Conservation (phyloP, 2,888 invertebrate genomes). For the Spicauda simplicius region DNA sequence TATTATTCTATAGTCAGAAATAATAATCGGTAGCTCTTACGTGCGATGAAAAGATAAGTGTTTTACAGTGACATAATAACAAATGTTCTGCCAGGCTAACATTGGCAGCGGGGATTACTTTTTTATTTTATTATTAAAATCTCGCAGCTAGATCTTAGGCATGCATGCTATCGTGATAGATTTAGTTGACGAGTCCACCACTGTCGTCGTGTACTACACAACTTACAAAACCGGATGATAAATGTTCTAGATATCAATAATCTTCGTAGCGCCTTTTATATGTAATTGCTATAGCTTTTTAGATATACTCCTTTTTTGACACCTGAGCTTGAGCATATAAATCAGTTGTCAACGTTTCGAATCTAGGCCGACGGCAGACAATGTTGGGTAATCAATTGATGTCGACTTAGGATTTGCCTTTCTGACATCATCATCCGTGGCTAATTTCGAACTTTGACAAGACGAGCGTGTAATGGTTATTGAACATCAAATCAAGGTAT, state of each 20-base stretch:
- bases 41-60: conserved; percentile 35
- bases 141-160: conserved; percentile 21
- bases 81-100: conserved; percentile 32
- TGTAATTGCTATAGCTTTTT: conserved; percentile 69
- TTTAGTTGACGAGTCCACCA: conserved; percentile 55
- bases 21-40: conserved; percentile 37
- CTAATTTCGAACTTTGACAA: conserved; percentile 62
- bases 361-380: conserved; percentile 66
- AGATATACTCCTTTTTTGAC: conserved; percentile 68
- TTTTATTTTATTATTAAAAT: conserved; percentile 26
- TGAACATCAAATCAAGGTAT: background rate
- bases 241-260: conserved; percentile 64
- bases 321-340: conserved; percentile 72
- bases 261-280: conserved; percentile 63
- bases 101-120: conserved; percentile 35
- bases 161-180: conserved; percentile 19
- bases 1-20: conserved; percentile 24
- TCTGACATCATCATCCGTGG: conserved; percentile 67
- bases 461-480: conserved; percentile 56
- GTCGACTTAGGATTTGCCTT: conserved; percentile 55
- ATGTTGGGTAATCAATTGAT: conserved; percentile 68
- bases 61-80: conserved; percentile 38
- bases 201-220: conserved; percentile 62
- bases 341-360: conserved; percentile 77
- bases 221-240: conserved; percentile 66